Evolutionary conservation across 2,888 invertebrate genomes (phyloP).

Genomic region (Callyntrura guangdongensis): DNA sequence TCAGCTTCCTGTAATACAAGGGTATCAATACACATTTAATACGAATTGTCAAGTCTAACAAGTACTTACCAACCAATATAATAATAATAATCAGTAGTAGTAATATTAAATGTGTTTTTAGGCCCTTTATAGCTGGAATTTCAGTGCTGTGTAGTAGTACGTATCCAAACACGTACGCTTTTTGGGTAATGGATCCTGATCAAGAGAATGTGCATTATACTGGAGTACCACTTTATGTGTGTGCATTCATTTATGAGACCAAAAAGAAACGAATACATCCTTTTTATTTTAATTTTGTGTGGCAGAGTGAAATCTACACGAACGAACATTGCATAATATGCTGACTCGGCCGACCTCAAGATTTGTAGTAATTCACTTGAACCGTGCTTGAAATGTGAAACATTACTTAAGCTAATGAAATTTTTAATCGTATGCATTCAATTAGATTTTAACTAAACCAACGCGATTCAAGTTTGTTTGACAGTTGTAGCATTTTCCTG

Average conservation of each 20-base stretch:
- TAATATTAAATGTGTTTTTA: slow-evolving; percentile 31
- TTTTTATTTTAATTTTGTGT: too few species aligned
- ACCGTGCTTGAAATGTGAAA: background rate
- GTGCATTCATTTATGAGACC: too few species aligned
- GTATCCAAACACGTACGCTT: background rate
- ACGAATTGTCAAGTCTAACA: background rate
- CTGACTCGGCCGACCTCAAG: too few species aligned
- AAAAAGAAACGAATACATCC: too few species aligned
- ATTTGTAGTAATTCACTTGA: background rate
- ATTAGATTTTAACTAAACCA: background rate
- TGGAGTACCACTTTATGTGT: too few species aligned
- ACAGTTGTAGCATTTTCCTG: too few species aligned
- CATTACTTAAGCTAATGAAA: too few species aligned
- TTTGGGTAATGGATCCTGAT: background rate
- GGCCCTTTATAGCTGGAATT: background rate
- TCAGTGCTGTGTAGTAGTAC: background rate
- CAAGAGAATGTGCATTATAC: too few species aligned
- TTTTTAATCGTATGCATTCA: background rate
- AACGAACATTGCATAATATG: too few species aligned
- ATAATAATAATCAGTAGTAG: slow-evolving; percentile 4
- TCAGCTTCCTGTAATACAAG: background rate
- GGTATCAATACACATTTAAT: too few species aligned
- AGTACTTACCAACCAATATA: background rate
- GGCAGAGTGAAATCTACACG: too few species aligned
- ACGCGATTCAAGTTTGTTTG: too few species aligned